Base-by-base conservation (phyloP, 2,888 invertebrate species). In the Orthosia gracilis region DNA sequence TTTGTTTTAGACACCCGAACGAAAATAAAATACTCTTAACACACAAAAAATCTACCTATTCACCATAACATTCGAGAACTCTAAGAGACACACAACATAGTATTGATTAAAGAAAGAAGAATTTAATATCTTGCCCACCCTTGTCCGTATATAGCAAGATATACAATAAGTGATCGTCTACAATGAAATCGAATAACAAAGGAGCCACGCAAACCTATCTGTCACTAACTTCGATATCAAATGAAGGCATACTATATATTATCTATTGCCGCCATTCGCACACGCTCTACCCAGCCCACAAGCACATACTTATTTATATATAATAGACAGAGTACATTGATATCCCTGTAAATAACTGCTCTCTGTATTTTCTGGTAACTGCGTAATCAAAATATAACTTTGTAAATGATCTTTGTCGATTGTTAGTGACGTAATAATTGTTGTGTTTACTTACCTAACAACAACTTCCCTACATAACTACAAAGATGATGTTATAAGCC, bases 161-260 rank as follows among this genome's bases (percentile, higher is more conserved):
- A 66, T 58, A 58, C 31, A 40, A 47, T 47, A 11, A 40, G 63
- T 54, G 69, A 62, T 82, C 26, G 49, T 49, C 45, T 21, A 65
- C 82, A 66, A 62, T 65, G 77, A 45, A 76, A 65, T 82, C 59
- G 52, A 63, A 72, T 78, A 72, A 83, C 80, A 80, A 82, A 83
- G 67, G 83, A 63, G 50, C 77, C 72, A 65, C 61, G 64, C 61
- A 54, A 82, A 65, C 79, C 63, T 78, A 78, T 78, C 67, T 78
- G 83, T 83, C 83, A 78, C 67, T 83, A 72, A 80, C 55, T 68
- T 78, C 62, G 73, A 62, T 78, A 78, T 73, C 63, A 78, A 78
- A 73, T 69, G 83, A 62, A 83, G 40, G 67, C 64, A 72, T 68
- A 68, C 72, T 83, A 72, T 83, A 72, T 80, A n/a, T n/a, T n/a